Conservation (phyloP, 2,113 vertebrate species). For the Bubo scandiacus region DNA sequence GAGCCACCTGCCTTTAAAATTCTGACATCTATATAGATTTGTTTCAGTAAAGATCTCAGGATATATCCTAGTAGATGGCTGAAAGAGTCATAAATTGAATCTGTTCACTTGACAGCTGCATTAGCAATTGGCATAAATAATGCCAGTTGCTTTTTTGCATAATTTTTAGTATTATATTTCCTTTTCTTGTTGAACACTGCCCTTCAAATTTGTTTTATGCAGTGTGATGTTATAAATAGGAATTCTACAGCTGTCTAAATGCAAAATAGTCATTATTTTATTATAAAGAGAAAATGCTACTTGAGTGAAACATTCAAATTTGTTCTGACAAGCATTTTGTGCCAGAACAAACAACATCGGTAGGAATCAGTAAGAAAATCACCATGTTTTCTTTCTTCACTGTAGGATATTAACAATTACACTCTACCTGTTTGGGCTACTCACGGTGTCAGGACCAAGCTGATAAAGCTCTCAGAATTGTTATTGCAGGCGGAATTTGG, state of each 20-base stretch:
- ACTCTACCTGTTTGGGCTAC: conserved; percentile 81
- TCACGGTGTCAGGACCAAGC: conserved; percentile 73
- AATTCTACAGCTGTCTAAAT: neutral
- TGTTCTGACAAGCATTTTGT: neutral
- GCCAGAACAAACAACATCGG: neutral
- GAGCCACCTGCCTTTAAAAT: neutral
- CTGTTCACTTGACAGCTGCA: neutral
- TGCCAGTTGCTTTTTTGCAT: neutral
- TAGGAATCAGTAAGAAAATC: neutral
- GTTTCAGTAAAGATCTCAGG: neutral
- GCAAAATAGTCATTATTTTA: neutral
- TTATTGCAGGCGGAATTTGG: conserved; percentile 73
- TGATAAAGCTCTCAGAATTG: conserved; percentile 75
- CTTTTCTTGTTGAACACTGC: neutral
- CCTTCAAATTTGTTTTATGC: neutral
- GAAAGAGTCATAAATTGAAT: neutral
- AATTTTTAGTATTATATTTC: neutral
- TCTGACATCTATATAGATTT: neutral
- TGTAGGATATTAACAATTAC: conserved; percentile 79
- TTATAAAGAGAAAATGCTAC: neutral
- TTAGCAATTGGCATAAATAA: neutral
- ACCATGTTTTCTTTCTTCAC: neutral
- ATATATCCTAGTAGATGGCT: neutral
- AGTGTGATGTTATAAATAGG: neutral
- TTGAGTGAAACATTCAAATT: neutral